These are phyloP conservation scores for Cacoxenus indagator DNA, from an alignment of 2,888 invertebrate species.

Conservation along the genomic window DNA sequence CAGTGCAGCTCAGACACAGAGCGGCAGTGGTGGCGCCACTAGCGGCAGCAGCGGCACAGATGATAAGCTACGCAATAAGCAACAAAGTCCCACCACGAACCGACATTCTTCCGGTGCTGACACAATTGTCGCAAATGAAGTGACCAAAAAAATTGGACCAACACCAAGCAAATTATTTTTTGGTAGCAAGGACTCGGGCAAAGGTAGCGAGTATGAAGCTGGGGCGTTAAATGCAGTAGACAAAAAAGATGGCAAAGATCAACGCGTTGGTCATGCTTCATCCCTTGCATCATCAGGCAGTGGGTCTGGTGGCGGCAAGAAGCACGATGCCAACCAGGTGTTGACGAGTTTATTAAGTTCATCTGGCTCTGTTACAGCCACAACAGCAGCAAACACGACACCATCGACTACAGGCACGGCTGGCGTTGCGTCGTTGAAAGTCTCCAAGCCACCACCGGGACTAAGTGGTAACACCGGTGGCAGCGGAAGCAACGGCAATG, in stretches of 20 bases:
- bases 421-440: slow-evolving; percentile 29
- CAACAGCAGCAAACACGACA: slow-evolving; percentile 33
- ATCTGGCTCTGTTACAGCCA: no score
- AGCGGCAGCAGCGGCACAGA: no score
- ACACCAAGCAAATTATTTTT: slow-evolving; percentile 54
- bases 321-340: no score
- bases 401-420: slow-evolving; percentile 35
- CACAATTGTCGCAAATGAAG: slow-evolving; percentile 39
- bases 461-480: slow-evolving; percentile 21
- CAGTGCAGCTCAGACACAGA: slow-evolving; percentile 10
- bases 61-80: slow-evolving; percentile 46
- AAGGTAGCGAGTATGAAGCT: slow-evolving; percentile 52
- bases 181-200: slow-evolving; percentile 23
- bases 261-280: no score
- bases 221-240: slow-evolving; percentile 48
- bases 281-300: neutral
- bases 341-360: no score
- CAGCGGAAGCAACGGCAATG: neutral
- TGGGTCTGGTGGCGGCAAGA: slow-evolving; percentile 14
- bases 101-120: slow-evolving; percentile 49
- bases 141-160: slow-evolving; percentile 34
- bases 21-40: slow-evolving; percentile 7
- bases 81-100: slow-evolving; percentile 52
- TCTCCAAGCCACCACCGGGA: slow-evolving; percentile 55
- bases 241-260: slow-evolving; percentile 50